Conservation (phyloP, 2,888 invertebrate species). For the Stomorhina lunata region DNA sequence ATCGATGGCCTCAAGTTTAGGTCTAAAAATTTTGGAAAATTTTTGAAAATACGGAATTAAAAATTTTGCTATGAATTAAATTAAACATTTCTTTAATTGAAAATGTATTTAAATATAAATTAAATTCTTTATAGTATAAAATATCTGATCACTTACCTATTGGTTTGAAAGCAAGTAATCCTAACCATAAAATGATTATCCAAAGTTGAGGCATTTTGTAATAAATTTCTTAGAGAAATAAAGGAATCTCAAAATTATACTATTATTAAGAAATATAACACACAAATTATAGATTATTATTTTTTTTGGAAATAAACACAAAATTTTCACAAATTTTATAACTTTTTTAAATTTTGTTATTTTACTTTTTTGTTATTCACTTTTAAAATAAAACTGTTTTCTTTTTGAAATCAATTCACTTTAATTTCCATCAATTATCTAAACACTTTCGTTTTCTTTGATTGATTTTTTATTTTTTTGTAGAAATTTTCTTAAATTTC, state of each 20-base stretch:
- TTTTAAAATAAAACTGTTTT: no score
- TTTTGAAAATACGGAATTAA: no score
- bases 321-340: conserved; percentile 18
- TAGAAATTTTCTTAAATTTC: neutral
- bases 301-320: neutral
- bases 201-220: conserved; percentile 77
- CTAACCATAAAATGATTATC: conserved; percentile 78
- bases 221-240: conserved; percentile 39
- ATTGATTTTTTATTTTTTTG: no score
- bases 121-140: no score
- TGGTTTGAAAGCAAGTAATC: conserved; percentile 76
- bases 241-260: neutral
- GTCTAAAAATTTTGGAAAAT: no score
- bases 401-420: neutral
- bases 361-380: neutral
- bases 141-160: conserved; percentile 77
- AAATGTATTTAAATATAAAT: no score
- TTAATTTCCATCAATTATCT: no score
- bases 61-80: no score
- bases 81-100: no score
- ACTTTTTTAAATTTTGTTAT: neutral
- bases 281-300: neutral
- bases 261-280: neutral
- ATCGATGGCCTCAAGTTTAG: no score
- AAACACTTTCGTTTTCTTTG: no score